Base-by-base conservation (phyloP, 1,140 invertebrate genomes). In the Aporrectodea caliginosa region DNA sequence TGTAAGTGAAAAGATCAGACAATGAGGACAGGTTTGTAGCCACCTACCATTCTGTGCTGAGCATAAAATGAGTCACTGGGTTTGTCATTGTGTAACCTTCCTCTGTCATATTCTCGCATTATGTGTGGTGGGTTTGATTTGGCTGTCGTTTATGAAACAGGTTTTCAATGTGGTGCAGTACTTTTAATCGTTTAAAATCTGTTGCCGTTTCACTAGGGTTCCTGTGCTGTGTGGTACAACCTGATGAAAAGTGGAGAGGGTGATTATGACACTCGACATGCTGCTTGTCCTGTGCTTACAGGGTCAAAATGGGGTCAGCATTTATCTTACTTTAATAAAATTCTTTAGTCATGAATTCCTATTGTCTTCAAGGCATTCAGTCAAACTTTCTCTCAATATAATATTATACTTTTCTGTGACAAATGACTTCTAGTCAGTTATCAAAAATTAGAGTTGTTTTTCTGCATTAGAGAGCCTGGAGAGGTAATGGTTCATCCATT, bases 221-320 rank as follows among this genome's bases (percentile, higher is more conserved):
- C 35, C 35, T 97, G 96, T 35, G 94, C 94, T 16, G 97, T 97
- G 88, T 99, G 98, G 98, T 93, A 94, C 86, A 99, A 99, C 90
- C 89, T 99, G 77, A 92, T 94, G 87, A 91, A 92, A 22, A 95
- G 92, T 85, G 97, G 97, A 27, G 93, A 97, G 82, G 97, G 97
- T 34, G 95, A 99, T 90, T 91, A 93, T 79, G 90, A 92, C 83
- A 99, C 97, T 0, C 90, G 96, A 78, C 97, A 99, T 90, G 97
- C 97, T 16, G 97, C 96, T 29, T 99, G 98, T 89, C 98, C 98
- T 30, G 97, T 99, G 68, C 90, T 99, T 16, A 92, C 95, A 0
- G 97, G 97, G 75, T 93, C 93, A 31, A 99, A 99, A 90, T 99
- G 97, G 97, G 94, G 94, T 95, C 89, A 86, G 75, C 29, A 58